Evolutionary conservation across 1,140 invertebrate species (phyloP), one percentile per base, ranked within the genome.

Genomic region (Bombus waltoni): DNA sequence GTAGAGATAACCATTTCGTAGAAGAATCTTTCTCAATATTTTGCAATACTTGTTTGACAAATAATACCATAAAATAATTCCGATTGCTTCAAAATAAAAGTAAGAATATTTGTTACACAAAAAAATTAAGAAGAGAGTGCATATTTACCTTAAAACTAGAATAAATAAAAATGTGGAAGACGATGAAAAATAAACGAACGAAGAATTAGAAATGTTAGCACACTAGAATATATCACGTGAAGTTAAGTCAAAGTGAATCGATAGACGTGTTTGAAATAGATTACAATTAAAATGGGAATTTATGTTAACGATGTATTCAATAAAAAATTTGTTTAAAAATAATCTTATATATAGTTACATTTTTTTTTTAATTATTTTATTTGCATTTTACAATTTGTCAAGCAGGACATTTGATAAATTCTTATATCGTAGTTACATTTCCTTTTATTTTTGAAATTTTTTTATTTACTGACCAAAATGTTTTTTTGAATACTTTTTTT

Each of bases 161-260:
- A 47, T 35, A 70, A 80, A 25, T 44, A 79, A 85, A 85, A 71
- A 62, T 80, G 44, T 85, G 83, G 83, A 85, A 85, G 83, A 85
- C 83, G 32, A 57, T 25, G 35, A 71, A 18, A 44, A n/a, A 62
- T 47, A 62, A 72, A 71, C 25, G 1, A 47, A 57, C n/a, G 79
- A 71, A 59, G 22, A 4, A 15, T 22, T n/a, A 47, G 11, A 53
- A 85, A 79, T 18, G 22, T 0, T 25, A 70, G 25, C 15, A 32
- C 22, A 78, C 11, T 42, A 53, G 35, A 76, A 28, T 32, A 13
- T 79, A 79, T 38, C 22, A 44, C 25, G 53, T 84, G 75, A 78
- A 70, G 75, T 79, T 79, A 9, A 71, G 65, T 53, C 44, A 70
- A 68, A 8, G 11, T 18, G 25, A 25, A 76, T 76, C 74, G 74